Evolutionary conservation across 2,888 invertebrate species (phyloP), one percentile per base, ranked within the genome.

Genomic region (Psococerastis gibbosa): DNA sequence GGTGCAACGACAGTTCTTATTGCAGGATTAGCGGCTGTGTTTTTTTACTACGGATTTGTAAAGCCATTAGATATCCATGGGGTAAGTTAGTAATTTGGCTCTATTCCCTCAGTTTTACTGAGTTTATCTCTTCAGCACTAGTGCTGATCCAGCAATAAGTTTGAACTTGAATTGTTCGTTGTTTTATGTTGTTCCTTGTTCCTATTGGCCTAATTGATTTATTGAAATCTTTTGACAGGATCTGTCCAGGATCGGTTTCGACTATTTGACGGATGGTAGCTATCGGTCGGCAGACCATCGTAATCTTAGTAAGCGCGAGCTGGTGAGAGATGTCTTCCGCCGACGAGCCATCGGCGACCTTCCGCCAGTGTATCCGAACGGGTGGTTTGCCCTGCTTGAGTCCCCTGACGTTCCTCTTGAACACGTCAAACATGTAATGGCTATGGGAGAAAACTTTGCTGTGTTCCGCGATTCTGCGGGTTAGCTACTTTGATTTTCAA

Each of bases 321-420:
- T 57, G 6, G 64, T 71, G 18, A 59, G 64, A 8, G 59, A 71
- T 1, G 59, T 70, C 0, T 66, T 71, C 48, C 61, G 58, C 1
- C 54, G 68, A 1, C 61, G 78, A 5, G 67, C 68, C 45, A 60
- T 73, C 4, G 82, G 83, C 0, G 63, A 66, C 1, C 57, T 83
- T 2, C 88, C 87, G 0, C 88, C 88, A 0, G 81, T 84, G 0
- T 89, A 71, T 57, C 89, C 89, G 0, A 89, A 91, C 55, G 89
- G 89, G 0, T 91, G 91, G 91, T 88, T 80, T 53, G 75, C 72
- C 0, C 57, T 89, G 2, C 62, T 75, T 0, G 87, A 88, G 56
- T 78, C 78, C 2, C 60, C 65, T 4, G 64, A 71, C 1, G 55
- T 88, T 15, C 64, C 60, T 32, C 52, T 56, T 1, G 67, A 71